Evolutionary conservation across 2,797 vertebrate species (phyloP).

Genomic region (Urocyon cinereoargenteus): DNA sequence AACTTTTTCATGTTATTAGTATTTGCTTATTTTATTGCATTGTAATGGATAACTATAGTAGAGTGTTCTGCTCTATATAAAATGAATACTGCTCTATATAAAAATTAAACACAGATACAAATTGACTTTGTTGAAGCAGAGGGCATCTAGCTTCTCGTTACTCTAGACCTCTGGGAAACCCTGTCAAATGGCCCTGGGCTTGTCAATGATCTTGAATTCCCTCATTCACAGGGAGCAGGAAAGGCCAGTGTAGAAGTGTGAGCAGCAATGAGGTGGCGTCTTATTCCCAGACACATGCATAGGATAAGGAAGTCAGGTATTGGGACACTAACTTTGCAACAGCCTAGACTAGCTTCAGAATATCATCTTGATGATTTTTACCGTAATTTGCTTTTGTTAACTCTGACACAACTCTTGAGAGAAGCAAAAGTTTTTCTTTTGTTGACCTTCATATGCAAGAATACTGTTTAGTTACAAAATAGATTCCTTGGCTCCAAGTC

Average conservation of each 20-base stretch:
- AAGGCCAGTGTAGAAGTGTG: not conserved
- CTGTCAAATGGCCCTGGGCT: not conserved
- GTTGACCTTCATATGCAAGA: not conserved
- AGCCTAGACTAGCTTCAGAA: not conserved
- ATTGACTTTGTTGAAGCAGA: not conserved
- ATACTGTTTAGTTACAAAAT: not conserved
- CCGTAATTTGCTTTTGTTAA: not conserved
- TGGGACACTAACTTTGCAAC: not conserved
- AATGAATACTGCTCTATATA: not conserved
- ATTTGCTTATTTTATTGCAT: conserved; percentile 22
- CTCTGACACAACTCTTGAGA: not conserved
- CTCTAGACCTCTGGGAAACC: not conserved
- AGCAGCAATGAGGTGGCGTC: not conserved
- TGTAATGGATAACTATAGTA: not conserved
- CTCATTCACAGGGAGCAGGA: not conserved
- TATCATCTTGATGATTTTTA: not conserved
- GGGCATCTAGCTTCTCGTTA: not conserved
- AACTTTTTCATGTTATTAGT: not conserved
- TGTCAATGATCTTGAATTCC: not conserved
- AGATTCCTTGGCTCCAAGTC: not conserved
- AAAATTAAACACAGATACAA: not conserved
- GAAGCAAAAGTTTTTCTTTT: not conserved
- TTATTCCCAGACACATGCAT: not conserved
- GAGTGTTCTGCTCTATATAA: not conserved
- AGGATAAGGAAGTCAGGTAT: not conserved